These are phyloP conservation scores for Oriolus oriolus DNA, from an alignment of 2,113 vertebrate species.

Conservation along the genomic window DNA sequence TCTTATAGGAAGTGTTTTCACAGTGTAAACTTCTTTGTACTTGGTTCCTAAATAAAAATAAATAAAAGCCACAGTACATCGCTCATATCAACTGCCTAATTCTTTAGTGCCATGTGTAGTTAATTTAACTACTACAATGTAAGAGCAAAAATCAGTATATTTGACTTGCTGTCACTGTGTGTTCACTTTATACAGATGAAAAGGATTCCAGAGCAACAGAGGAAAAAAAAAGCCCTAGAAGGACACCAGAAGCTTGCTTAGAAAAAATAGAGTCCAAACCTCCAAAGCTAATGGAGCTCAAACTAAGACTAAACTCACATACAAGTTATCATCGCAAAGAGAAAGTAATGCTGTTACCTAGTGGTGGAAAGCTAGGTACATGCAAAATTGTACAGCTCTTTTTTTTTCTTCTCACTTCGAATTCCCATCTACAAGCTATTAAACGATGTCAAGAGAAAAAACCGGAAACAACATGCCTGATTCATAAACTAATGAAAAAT, in stretches of 20 bases:
- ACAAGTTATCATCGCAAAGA: background rate
- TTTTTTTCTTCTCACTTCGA: background rate
- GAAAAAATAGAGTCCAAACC: background rate
- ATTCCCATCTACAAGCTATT: background rate
- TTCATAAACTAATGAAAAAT: background rate
- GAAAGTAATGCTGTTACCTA: slow-evolving; percentile 42
- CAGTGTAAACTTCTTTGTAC: background rate
- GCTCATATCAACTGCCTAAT: background rate
- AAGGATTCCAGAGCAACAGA: background rate
- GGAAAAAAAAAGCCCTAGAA: background rate
- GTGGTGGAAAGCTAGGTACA: background rate
- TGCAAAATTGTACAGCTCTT: background rate
- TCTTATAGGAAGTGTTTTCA: background rate
- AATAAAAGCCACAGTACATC: background rate
- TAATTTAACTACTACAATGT: background rate
- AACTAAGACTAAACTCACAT: background rate
- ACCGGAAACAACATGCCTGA: background rate
- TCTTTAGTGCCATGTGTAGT: background rate
- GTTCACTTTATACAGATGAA: background rate
- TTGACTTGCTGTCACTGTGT: background rate
- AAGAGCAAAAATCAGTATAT: background rate
- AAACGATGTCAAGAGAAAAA: accelerated
- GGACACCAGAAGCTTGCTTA: background rate
- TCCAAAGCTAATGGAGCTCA: background rate
- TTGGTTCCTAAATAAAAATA: background rate